phyloP scores from a whole-genome alignment of 2,113 vertebrate genomes.

The Oplegnathus fasciatus region DNA sequence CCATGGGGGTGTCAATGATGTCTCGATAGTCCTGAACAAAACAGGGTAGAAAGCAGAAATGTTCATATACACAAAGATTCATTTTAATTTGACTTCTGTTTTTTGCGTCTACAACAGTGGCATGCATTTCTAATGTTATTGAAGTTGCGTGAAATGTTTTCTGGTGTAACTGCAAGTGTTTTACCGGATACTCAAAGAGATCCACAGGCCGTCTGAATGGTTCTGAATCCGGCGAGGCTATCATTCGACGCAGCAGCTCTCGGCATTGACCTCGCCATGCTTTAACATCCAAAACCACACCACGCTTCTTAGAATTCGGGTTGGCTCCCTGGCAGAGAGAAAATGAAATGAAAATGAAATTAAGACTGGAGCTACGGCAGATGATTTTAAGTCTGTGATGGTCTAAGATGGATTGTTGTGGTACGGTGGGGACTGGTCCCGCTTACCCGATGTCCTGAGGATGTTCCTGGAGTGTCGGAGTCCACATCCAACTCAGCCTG shows the following conservation, averaged over 20 bases:
- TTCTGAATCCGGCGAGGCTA: conserved; percentile 91
- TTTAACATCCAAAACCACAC: conserved; percentile 82
- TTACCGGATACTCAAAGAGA: conserved; percentile 91
- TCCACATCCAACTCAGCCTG: conserved; percentile 92
- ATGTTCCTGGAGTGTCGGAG: conserved; percentile 96
- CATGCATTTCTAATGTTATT: neutral
- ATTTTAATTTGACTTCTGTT: neutral
- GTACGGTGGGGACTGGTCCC: neutral
- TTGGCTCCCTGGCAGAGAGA: conserved; percentile 56
- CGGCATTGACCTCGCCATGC: conserved; percentile 91
- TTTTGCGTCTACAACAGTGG: neutral
- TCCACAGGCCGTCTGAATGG: conserved; percentile 94
- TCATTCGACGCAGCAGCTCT: conserved; percentile 91
- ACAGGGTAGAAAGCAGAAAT: neutral
- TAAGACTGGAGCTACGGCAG: neutral
- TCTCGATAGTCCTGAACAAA: conserved; percentile 91
- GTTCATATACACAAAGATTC: neutral
- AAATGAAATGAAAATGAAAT: neutral
- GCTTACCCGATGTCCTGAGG: conserved; percentile 90
- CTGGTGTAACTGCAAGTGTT: neutral
- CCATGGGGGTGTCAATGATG: conserved; percentile 96
- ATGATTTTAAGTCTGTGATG: neutral
- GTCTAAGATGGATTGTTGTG: neutral
- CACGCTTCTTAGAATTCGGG: conserved; percentile 71
- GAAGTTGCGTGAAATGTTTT: neutral